Evolutionary conservation across 2,888 invertebrate genomes (phyloP).

Genomic region (Augochlorella aurata): DNA sequence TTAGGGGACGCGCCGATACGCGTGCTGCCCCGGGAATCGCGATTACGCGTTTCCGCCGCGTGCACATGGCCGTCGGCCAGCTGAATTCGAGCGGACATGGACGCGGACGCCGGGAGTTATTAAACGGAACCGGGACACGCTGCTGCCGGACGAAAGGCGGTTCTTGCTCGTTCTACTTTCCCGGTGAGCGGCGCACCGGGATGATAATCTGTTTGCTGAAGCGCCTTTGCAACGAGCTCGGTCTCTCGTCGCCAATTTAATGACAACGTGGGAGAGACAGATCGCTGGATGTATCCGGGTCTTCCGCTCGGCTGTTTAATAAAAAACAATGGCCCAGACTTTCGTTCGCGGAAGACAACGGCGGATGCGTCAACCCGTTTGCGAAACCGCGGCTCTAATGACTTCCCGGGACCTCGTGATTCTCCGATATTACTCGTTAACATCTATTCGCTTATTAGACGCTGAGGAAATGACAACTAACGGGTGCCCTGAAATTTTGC

Average conservation of each 20-base stretch:
- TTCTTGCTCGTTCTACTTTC: slow-evolving; percentile 12
- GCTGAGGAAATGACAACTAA: not conserved
- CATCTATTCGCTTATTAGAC: not conserved
- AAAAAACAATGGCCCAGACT: not conserved
- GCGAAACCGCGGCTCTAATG: not conserved
- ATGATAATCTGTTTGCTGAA: slow-evolving; percentile 7
- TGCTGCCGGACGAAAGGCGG: not conserved
- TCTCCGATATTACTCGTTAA: not conserved
- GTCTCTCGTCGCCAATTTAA: slow-evolving; percentile 41
- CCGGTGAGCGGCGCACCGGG: not conserved
- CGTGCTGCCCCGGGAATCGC: slow-evolving; percentile 45
- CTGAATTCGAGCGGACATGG: slow-evolving; percentile 10
- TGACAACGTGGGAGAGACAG: slow-evolving; percentile 5
- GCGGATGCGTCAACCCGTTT: not conserved
- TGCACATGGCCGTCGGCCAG: slow-evolving; percentile 31
- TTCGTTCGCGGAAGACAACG: not conserved
- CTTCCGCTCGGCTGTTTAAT: slow-evolving; percentile 2
- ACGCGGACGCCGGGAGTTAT: slow-evolving; percentile 19
- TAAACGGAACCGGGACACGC: slow-evolving; percentile 19
- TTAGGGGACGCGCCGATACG: slow-evolving; percentile 63
- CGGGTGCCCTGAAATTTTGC: not conserved
- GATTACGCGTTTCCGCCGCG: slow-evolving; percentile 38
- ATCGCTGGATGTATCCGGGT: not conserved
- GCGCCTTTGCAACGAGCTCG: slow-evolving; percentile 14
- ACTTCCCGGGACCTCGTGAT: not conserved